Conservation (phyloP, 2,888 invertebrate genomes). For the Drosophila quinaria region DNA sequence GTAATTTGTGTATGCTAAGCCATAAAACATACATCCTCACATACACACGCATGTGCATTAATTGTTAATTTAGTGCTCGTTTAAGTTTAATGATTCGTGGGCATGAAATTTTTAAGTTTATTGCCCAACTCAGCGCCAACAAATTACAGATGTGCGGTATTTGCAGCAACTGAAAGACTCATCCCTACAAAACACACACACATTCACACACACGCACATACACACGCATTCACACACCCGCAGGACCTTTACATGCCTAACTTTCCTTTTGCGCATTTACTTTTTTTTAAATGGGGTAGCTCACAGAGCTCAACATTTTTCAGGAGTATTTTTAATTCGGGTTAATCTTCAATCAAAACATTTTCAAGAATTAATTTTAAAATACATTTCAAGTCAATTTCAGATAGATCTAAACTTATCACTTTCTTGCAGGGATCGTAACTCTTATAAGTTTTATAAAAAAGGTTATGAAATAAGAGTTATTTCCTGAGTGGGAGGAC, state of each 20-base stretch:
- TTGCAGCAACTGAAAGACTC: slow-evolving; percentile 31
- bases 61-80: slow-evolving; percentile 80
- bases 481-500: too few relatives aligned
- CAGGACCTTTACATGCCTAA: background rate
- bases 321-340: too few relatives aligned
- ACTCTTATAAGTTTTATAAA: too few relatives aligned
- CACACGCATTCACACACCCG: background rate
- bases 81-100: slow-evolving; percentile 76
- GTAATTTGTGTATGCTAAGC: slow-evolving; percentile 73
- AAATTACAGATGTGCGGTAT: slow-evolving; percentile 45
- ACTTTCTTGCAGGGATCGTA: too few relatives aligned
- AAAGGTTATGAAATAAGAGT: too few relatives aligned
- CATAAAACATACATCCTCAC: slow-evolving; percentile 61
- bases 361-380: background rate
- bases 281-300: slow-evolving; percentile 11
- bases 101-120: slow-evolving; percentile 78
- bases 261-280: slow-evolving; percentile 22
- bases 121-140: slow-evolving; percentile 52
- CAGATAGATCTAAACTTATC: background rate
- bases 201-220: slow-evolving; percentile 1
- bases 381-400: background rate
- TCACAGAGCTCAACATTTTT: background rate
- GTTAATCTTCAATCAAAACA: background rate
- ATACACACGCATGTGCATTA: slow-evolving; percentile 48
- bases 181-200: background rate